A percentile compares a stretch with the other conserved stretches of the same genome.
These are phyloP conservation scores for Chrysina gloriosa DNA, from an alignment of 2,888 invertebrate species.

Conservation along the genomic window DNA sequence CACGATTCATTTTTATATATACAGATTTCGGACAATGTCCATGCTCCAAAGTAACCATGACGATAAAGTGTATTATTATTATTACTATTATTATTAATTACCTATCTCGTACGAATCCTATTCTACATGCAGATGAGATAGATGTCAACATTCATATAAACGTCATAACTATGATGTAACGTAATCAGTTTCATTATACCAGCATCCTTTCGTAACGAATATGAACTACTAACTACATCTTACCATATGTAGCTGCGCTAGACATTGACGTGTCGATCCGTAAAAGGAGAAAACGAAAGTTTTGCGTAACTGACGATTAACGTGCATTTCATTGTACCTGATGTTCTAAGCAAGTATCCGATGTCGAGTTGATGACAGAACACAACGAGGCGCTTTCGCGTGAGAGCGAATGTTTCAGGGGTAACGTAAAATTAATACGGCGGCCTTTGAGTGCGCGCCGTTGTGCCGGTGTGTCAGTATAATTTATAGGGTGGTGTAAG, in stretches of 20 bases:
- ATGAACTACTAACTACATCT: background rate
- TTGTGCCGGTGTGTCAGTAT: background rate
- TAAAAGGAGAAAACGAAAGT: conserved; percentile 12
- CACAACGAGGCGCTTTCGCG: background rate
- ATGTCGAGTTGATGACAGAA: background rate
- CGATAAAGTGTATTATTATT: no score
- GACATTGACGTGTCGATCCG: background rate
- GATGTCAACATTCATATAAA: no score
- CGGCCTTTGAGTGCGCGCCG: background rate
- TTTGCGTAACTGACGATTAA: conserved; percentile 8
- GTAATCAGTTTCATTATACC: background rate
- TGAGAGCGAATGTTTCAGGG: background rate
- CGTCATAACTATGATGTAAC: background rate
- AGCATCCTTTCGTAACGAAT: background rate
- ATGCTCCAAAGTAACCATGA: no score
- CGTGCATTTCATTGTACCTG: background rate
- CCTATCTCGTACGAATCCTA: no score
- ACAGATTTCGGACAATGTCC: no score
- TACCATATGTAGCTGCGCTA: background rate
- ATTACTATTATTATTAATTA: no score
- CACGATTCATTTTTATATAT: no score
- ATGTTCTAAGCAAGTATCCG: background rate
- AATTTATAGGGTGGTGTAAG: background rate
- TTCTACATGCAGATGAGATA: no score
- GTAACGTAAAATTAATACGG: conserved; percentile 10